Evolutionary conservation across 2,797 vertebrate genomes (phyloP), one percentile per base, ranked within the genome.

Genomic region (Cryptoprocta ferox): DNA sequence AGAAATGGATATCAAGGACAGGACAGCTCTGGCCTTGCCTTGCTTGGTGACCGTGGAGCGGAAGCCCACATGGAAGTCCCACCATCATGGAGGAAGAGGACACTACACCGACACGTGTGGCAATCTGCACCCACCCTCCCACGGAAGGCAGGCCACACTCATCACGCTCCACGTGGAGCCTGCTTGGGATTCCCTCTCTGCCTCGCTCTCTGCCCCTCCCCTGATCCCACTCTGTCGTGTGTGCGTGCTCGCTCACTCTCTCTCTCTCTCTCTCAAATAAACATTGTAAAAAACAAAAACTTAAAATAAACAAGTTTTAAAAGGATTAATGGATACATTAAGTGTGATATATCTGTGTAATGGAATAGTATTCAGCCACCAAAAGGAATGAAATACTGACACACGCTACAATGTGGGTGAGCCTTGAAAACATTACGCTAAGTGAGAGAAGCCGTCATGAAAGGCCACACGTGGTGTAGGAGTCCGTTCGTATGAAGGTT

Each of bases 91-190:
- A 35, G 18, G 30, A 63, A 10, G 39, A 83, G 21, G 14, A 14
- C 1, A 0, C 24, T 3, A 53, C 2, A 2, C 70, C 70, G 15
- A 82, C 13, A 0, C 0, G 3, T 16, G 37, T 81, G 81, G 75
- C 35, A 6, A 14, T 19, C 11, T 19, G 2, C 80, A 35, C 11
- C 39, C 10, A 2, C 39, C 61, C n/a, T 79, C n/a, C 68, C 8
- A 9, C 56, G n/a, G 37, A 50, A 35, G 71, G n/a, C 30, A 50
- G 12, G 32, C 42, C 48, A 61, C 4, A n/a, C 11, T 35, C 13
- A 65, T 26, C 63, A 48, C 2, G 21, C 56, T 59, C 56, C 21
- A 8, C 2, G 8, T 24, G 8, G 56, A 59, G 56, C 56, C 56
- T 10, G 21, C 56, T 9, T 21, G 56, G 56, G 21, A 59, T 24